These are phyloP conservation scores for Nymphalis urticae DNA, from an alignment of 2,888 invertebrate species.

Conservation along the genomic window DNA sequence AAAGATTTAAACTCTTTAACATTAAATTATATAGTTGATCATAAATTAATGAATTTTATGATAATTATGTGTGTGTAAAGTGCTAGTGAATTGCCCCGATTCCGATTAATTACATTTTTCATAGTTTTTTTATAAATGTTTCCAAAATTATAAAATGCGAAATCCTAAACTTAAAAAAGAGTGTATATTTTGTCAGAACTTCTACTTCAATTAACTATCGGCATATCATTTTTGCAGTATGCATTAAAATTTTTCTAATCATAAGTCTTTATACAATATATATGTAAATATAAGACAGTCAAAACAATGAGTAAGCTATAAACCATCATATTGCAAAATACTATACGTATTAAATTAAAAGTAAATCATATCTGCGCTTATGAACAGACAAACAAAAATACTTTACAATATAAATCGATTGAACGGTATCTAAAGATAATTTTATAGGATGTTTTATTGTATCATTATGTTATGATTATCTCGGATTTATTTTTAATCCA, in stretches of 20 bases:
- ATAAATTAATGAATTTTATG: background rate
- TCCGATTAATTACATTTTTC: background rate
- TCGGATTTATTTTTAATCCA: conserved; percentile 34
- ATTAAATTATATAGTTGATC: background rate
- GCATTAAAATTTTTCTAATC: too few relatives aligned
- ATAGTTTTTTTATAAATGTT: background rate
- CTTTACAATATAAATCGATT: background rate
- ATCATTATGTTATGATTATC: conserved; percentile 29
- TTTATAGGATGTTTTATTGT: background rate
- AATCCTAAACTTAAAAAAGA: too few relatives aligned
- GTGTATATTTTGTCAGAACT: too few relatives aligned
- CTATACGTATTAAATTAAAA: too few relatives aligned
- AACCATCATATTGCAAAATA: too few relatives aligned
- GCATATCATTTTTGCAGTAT: too few relatives aligned
- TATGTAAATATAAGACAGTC: too few relatives aligned
- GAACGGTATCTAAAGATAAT: background rate
- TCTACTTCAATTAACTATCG: too few relatives aligned
- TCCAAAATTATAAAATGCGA: too few relatives aligned
- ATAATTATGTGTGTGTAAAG: background rate
- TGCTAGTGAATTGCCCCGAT: background rate
- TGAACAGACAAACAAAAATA: background rate
- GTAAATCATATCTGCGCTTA: background rate
- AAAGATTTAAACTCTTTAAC: conserved; percentile 6
- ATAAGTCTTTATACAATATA: too few relatives aligned
- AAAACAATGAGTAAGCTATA: too few relatives aligned